Conservation (phyloP, 2,888 invertebrate genomes). For the Limnephilus rhombicus region DNA sequence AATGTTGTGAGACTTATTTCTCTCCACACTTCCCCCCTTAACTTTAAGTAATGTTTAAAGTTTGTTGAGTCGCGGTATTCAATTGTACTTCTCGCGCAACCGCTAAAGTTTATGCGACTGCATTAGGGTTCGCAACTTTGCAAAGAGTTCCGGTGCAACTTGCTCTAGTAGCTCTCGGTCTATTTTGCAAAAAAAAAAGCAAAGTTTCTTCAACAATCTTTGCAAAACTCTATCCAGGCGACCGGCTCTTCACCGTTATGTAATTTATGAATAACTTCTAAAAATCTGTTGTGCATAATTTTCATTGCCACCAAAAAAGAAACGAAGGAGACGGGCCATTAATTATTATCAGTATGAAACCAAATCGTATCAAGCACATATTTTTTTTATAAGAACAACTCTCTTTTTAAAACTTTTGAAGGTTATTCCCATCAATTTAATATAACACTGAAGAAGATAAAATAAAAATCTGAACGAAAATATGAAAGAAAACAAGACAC, state of each 20-base stretch:
- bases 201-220: neutral
- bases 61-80: neutral
- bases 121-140: neutral
- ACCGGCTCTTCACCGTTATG: neutral
- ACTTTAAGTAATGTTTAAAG: no score
- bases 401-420: no score
- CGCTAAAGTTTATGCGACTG: neutral
- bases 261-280: neutral
- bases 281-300: neutral
- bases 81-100: neutral
- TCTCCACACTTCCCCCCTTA: neutral
- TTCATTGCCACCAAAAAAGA: no score
- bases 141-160: neutral
- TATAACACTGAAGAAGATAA: no score
- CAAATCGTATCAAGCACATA: no score
- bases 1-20: no score
- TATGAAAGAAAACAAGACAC: no score
- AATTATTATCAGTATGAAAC: no score
- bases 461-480: no score
- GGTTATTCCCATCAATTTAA: no score
- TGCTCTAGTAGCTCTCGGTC: neutral
- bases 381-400: no score
- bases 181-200: neutral
- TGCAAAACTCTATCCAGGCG: neutral
- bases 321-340: no score